Conservation (phyloP, 2,113 vertebrate genomes). For the Todiramphus saurophagus region DNA sequence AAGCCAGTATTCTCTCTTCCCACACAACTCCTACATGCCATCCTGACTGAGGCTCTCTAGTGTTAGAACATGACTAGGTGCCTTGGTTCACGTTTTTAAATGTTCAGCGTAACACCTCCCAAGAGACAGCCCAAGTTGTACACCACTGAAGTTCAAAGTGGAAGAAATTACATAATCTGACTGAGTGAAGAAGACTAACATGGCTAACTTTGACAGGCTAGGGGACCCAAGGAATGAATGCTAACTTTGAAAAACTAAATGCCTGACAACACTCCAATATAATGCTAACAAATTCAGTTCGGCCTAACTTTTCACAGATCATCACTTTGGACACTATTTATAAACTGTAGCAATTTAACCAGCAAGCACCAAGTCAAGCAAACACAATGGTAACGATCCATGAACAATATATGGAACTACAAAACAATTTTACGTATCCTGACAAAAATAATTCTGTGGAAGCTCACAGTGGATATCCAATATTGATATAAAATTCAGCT, state of each 20-base stretch:
- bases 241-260: not conserved
- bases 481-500: not conserved
- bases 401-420: not conserved
- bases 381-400: not conserved
- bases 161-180: not conserved
- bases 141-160: not conserved
- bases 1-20: not conserved
- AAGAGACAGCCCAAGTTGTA: not conserved
- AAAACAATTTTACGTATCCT: not conserved
- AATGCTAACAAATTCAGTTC: not conserved
- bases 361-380: not conserved
- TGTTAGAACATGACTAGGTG: not conserved
- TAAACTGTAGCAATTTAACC: not conserved
- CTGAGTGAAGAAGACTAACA: not conserved
- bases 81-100: not conserved
- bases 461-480: not conserved
- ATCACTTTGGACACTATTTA: not conserved
- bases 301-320: not conserved
- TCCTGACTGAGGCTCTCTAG: not conserved
- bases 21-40: not conserved
- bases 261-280: not conserved
- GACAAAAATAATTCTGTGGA: not conserved
- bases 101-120: not conserved
- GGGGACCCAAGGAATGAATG: not conserved
- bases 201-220: not conserved